Evolutionary conservation across 2,797 vertebrate species (phyloP).

Genomic region (Merluccius polli): DNA sequence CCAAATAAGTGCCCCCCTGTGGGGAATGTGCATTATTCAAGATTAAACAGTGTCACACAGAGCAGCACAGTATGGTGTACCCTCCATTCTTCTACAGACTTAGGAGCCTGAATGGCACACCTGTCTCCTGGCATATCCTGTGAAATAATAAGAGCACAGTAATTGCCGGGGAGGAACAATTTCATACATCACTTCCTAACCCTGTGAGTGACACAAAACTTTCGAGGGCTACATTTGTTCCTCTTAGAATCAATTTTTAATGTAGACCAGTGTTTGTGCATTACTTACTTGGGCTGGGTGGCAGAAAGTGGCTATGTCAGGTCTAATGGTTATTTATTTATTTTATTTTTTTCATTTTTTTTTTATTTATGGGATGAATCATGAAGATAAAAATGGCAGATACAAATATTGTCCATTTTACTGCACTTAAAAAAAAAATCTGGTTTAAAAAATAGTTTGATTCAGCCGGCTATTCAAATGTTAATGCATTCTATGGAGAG

Average conservation of each 20-base stretch:
- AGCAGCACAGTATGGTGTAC: slow-evolving; percentile 60
- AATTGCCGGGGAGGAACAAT: slow-evolving; percentile 73
- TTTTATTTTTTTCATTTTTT: not conserved
- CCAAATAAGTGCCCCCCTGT: slow-evolving; percentile 70
- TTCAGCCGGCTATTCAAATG: slow-evolving; percentile 57
- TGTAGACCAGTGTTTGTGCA: slow-evolving; percentile 69
- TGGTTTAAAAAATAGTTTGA: slow-evolving; percentile 54
- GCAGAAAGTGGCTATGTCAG: slow-evolving; percentile 56
- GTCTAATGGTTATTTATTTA: slow-evolving; percentile 65
- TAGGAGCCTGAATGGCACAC: slow-evolving; percentile 72
- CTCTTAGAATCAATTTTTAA: slow-evolving; percentile 74
- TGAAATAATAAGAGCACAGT: slow-evolving; percentile 74
- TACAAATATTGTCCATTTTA: slow-evolving; percentile 56
- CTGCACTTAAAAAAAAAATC: slow-evolving; percentile 54
- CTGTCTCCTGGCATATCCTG: slow-evolving; percentile 77
- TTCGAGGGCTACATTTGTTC: slow-evolving; percentile 71
- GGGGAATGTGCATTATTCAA: slow-evolving; percentile 78
- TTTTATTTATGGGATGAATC: slow-evolving; percentile 50
- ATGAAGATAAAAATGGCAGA: slow-evolving; percentile 64
- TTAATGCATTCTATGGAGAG: slow-evolving; percentile 45
- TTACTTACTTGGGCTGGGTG: slow-evolving; percentile 55
- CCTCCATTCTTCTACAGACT: slow-evolving; percentile 64
- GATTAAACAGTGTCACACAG: slow-evolving; percentile 73
- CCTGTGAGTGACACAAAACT: slow-evolving; percentile 75
- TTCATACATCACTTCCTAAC: slow-evolving; percentile 75